Evolutionary conservation across 1,140 invertebrate species (phyloP).

Genomic region (Cotesia vestalis): DNA sequence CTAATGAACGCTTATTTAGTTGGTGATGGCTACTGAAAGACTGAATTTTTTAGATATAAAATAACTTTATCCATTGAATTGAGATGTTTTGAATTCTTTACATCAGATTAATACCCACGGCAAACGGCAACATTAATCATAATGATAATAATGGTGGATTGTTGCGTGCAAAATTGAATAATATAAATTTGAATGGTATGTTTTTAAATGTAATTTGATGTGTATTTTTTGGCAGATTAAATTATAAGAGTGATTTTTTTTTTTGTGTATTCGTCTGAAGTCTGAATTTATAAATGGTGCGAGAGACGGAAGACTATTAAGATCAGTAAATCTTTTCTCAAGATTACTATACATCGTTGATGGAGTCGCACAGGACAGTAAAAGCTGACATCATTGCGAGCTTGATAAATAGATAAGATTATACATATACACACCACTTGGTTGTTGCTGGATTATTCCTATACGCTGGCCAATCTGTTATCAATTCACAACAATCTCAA

Average conservation of each 20-base stretch:
- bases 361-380: conserved; percentile 30
- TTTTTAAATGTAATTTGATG: no score
- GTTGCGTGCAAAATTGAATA: conserved; percentile 26
- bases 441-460: conserved; percentile 1
- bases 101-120: conserved; percentile 47
- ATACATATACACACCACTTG: conserved; percentile 3
- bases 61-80: no score
- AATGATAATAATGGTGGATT: conserved; percentile 18
- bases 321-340: conserved; percentile 23
- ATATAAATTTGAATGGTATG: neutral
- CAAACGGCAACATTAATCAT: conserved; percentile 42
- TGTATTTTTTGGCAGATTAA: no score
- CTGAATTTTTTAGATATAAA: no score
- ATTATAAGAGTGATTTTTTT: neutral
- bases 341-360: conserved; percentile 8
- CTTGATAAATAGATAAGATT: conserved; percentile 34
- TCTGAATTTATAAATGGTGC: conserved; percentile 9
- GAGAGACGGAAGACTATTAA: conserved; percentile 26
- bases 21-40: conserved; percentile 36
- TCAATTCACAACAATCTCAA: conserved; percentile 28
- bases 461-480: conserved; percentile 17
- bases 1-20: conserved; percentile 44
- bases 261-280: neutral
- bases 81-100: conserved; percentile 48
- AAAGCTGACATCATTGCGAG: conserved; percentile 34